Percentiles rank a stretch among this genome's conserved stretches.
Conservation (phyloP, 2,888 invertebrate species). For the Agonopterix subpropinquella region DNA sequence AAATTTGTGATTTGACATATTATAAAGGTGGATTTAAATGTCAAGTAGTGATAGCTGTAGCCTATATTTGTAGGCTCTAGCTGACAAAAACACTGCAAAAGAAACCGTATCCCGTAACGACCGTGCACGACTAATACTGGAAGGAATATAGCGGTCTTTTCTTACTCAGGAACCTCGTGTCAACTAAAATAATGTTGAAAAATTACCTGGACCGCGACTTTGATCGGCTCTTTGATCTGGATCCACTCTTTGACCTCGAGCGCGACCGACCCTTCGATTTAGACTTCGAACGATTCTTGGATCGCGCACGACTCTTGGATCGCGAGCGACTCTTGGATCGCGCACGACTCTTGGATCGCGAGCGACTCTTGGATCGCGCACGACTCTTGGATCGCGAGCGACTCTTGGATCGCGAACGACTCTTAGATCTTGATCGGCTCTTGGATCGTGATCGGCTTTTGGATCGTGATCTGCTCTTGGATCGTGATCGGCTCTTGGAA, state of each 20-base stretch:
- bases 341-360: slow-evolving; percentile 31
- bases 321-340: slow-evolving; percentile 42
- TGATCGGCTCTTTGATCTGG: slow-evolving; percentile 31
- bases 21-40: too few species aligned
- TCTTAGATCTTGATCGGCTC: slow-evolving; percentile 38
- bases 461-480: slow-evolving; percentile 36
- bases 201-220: slow-evolving; percentile 44
- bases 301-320: slow-evolving; percentile 38
- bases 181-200: too few species aligned
- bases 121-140: too few species aligned
- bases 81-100: too few species aligned
- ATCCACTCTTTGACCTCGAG: slow-evolving; percentile 28
- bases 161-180: too few species aligned
- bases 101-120: too few species aligned
- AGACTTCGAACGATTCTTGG: slow-evolving; percentile 39
- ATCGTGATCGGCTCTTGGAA: slow-evolving; percentile 39
- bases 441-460: slow-evolving; percentile 38
- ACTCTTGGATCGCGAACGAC: slow-evolving; percentile 42
- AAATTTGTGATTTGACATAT: too few species aligned
- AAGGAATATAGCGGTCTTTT: too few species aligned
- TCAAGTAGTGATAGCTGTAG: too few species aligned
- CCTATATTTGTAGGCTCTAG: too few species aligned
- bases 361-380: slow-evolving; percentile 45
- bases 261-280: slow-evolving; percentile 45
- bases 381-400: slow-evolving; percentile 30